Base-by-base conservation (phyloP, 2,113 vertebrate species). In the Hemiscyllium ocellatum region DNA sequence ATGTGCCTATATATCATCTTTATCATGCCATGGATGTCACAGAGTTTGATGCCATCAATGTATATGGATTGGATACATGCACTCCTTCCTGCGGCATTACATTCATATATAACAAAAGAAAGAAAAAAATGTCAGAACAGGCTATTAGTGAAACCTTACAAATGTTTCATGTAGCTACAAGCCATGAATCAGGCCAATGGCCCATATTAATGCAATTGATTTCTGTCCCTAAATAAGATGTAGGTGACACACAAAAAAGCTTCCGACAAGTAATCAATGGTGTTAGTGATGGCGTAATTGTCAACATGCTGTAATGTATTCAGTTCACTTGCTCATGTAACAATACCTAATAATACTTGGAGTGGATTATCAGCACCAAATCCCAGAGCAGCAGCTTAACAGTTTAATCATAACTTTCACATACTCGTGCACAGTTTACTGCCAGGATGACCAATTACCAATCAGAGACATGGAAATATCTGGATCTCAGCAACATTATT, bases 261-360 rank as follows among this genome's bases (percentile, higher is more conserved):
- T 50, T 70, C 42, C 24, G 68, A 69, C 22, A 50, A 47, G n/a
- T 50, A 95, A 95, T 70, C 93, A 95, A 95, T 95, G 66, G 70
- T 70, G 42, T 6, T 65, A 7, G 56, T 91, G 56, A n/a, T 65
- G 56, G 56, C 15, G 3, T 69, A 37, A 70, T 95, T 72, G 24
- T 72, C 93, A 95, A 95, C 50, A 24, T 70, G 50, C 66, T 95
- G 37, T 70, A 70, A 95, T 95, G 66, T 47, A 42, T 72, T 29
- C 3, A 17, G 66, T 50, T 94, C 65, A 47, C 19, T 70, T 70
- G 47, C 26, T 50, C 85, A 87, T 89, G 47, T 89, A 50, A 47
- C 2, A 6, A 94, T 12, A 26, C 17, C 65, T 29, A 42, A 89
- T 42, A 80, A 37, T 37, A 80, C 19, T 70, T 12, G 29, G 19